phyloP scores from a whole-genome alignment of 2,888 invertebrate genomes.

The Hemaris fuciformis region DNA sequence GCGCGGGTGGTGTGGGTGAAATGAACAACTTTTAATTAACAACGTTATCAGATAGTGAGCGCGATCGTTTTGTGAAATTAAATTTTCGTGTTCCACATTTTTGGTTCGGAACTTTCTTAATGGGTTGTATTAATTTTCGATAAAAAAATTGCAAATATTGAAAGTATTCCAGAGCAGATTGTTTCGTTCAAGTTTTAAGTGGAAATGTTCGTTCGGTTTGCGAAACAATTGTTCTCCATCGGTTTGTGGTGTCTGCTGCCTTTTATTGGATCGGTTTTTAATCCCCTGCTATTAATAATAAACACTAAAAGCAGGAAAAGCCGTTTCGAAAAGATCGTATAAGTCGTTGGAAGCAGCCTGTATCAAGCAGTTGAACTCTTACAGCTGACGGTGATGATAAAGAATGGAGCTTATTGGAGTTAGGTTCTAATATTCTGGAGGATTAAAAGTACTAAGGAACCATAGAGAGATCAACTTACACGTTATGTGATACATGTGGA shows the following conservation, averaged over 20 bases:
- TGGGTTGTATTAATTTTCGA: conserved; percentile 1
- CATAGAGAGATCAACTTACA: no score
- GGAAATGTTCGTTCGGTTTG: neutral
- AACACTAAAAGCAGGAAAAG: no score
- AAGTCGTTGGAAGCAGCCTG: no score
- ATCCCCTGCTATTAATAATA: neutral
- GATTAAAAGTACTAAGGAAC: no score
- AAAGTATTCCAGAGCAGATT: neutral
- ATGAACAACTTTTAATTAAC: conserved; percentile 49
- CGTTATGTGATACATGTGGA: no score
- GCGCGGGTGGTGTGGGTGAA: conserved; percentile 16
- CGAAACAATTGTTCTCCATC: neutral
- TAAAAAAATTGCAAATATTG: neutral
- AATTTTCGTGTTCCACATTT: conserved; percentile 25
- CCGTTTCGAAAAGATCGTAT: no score
- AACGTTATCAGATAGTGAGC: conserved; percentile 35
- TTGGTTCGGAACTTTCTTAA: conserved; percentile 15
- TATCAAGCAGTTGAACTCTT: no score
- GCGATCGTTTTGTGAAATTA: conserved; percentile 25
- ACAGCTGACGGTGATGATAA: no score
- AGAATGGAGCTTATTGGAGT: no score
- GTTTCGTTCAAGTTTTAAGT: conserved; percentile 2
- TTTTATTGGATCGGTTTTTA: neutral
- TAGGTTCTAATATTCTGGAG: no score
- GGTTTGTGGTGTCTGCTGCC: neutral